phyloP scores from a whole-genome alignment of 2,888 invertebrate genomes.

The Aphodius granarius region DNA sequence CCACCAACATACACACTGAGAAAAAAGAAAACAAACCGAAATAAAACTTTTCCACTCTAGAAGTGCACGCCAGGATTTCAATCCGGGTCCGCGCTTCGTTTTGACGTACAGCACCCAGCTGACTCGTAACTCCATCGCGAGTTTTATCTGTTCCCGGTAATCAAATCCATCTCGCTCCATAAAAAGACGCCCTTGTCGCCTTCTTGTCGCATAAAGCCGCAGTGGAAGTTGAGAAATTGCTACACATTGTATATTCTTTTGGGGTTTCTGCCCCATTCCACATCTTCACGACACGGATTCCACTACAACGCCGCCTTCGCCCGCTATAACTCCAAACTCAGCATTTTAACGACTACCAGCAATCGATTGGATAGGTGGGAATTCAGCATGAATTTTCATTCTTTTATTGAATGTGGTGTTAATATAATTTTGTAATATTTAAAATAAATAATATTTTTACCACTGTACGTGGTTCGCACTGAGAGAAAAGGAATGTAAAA shows the following conservation, averaged over 20 bases:
- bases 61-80: conserved; percentile 8
- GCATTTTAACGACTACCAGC: not conserved
- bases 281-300: not conserved
- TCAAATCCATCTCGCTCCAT: conserved; percentile 6
- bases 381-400: not conserved
- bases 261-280: not conserved
- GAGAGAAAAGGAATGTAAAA: too few species aligned
- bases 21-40: not conserved
- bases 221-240: not conserved
- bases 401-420: not conserved
- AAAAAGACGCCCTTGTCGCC: not conserved
- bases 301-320: not conserved
- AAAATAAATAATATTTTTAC: conserved; percentile 1
- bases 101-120: conserved; percentile 1
- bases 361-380: not conserved
- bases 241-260: not conserved
- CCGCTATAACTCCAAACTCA: not conserved
- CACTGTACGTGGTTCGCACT: not conserved
- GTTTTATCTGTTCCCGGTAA: conserved; percentile 6
- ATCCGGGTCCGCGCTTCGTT: not conserved
- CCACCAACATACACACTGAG: not conserved
- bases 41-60: not conserved
- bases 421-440: too few species aligned
- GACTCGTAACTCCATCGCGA: conserved; percentile 4
- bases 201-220: not conserved